phyloP scores from a whole-genome alignment of 2,797 vertebrate genomes.

The Hemitrygon akajei region DNA sequence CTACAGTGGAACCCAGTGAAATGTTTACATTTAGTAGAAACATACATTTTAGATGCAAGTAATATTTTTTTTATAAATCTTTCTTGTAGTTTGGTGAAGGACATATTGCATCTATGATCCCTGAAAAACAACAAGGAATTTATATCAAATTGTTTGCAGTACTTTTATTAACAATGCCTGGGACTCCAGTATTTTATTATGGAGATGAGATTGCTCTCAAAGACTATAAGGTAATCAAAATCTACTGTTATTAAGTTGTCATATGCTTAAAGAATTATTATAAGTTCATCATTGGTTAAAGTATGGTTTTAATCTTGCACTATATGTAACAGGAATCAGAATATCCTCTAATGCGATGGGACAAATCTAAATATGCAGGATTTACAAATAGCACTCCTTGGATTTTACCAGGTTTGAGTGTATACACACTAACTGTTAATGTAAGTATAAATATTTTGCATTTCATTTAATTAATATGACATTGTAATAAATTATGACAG shows the following conservation, averaged over 20 bases:
- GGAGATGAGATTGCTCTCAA: constrained; percentile 25
- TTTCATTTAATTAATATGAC: neutral
- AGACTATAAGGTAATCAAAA: constrained; percentile 7
- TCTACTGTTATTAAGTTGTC: neutral
- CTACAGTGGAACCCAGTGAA: neutral
- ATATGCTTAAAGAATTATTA: neutral
- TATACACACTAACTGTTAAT: no score
- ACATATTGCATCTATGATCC: neutral
- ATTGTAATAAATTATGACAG: no score
- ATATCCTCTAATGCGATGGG: constrained; percentile 14
- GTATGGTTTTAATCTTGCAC: neutral
- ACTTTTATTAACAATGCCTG: constrained; percentile 23
- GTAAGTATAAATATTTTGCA: constrained; percentile 3
- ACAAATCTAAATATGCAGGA: neutral
- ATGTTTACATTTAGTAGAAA: neutral
- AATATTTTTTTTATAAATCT: neutral
- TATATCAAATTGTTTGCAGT: neutral
- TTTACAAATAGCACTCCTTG: neutral
- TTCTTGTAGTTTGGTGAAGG: neutral
- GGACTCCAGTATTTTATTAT: constrained; percentile 25
- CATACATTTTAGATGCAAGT: neutral
- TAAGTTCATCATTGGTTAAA: no score
- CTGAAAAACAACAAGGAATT: neutral
- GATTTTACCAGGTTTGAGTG: neutral
- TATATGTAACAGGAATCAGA: neutral